Conservation (phyloP, 2,888 invertebrate genomes). For the Lysandra bellargus region DNA sequence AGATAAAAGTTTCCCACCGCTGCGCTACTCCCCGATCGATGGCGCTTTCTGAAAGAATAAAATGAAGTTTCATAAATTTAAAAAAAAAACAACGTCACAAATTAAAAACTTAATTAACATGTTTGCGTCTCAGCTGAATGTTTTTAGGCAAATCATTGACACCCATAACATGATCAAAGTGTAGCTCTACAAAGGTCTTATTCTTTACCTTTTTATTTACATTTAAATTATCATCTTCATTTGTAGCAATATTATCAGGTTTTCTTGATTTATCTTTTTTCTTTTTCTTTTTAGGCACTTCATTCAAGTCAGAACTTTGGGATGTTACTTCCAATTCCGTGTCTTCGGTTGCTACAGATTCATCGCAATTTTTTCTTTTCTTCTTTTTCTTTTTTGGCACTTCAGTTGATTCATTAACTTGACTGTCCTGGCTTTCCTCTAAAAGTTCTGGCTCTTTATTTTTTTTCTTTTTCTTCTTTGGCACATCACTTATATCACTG, state of each 20-base stretch:
- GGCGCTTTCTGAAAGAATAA: constrained; percentile 26
- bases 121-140: constrained; percentile 16
- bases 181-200: constrained; percentile 13
- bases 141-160: constrained; percentile 22
- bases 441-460: constrained; percentile 18
- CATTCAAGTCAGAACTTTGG: constrained; percentile 30
- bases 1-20: constrained; percentile 16
- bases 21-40: constrained; percentile 12
- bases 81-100: background rate
- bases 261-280: constrained; percentile 31
- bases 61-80: background rate
- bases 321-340: background rate
- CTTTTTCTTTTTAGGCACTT: constrained; percentile 47
- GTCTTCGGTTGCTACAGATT: background rate
- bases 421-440: background rate
- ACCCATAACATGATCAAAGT: constrained; percentile 26
- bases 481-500: background rate
- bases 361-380: constrained; percentile 9
- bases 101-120: constrained; percentile 11
- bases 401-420: constrained; percentile 3
- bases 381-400: constrained; percentile 14
- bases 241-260: background rate
- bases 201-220: background rate
- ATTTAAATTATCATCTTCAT: background rate
- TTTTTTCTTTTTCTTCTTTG: constrained; percentile 33